Evolutionary conservation across 1,140 invertebrate genomes (phyloP), one percentile per base, ranked within the genome.

Genomic region (Eubasilissa regina): DNA sequence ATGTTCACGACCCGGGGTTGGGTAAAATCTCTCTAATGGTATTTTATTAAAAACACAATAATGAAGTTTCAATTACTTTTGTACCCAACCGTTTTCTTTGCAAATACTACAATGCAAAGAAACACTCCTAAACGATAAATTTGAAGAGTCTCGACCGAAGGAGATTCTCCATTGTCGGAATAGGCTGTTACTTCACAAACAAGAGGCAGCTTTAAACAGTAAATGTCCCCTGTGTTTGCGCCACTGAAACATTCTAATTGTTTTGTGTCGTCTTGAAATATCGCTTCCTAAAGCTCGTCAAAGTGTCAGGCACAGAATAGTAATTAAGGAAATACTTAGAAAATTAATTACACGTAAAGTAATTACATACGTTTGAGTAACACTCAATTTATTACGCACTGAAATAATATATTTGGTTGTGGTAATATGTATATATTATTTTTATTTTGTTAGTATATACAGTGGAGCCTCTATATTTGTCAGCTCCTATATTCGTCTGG

Each of bases 121-220:
- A 58, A 64, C 48, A 43, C 25, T 43, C 35, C 3, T 11, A 43
- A 12, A 64, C 13, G 35, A 64, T 64, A 64, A 64, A 64, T 43
- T n/a, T 43, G 60, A 13, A 25, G 25, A 25, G 60, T 64, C 60
- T 35, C 21, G 9, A 43, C 60, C 11, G 13, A 25, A 19, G 45
- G n/a, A 55, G 45, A 10, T 73, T 11, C 21, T 56, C n/a, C 53
- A 53, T 55, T 55, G 48, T 53, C 19, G n/a, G 70, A 55, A 55
- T 44, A 73, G 70, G 10, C 19, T 51, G 70, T 73, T 56, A 48
- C 43, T 73, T 73, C 48, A 73, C 70, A 53, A 43, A 35, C 62
- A 66, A 44, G 60, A 64, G n/a, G n/a, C 60, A 35, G 60, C 55
- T 64, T 43, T 13, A 51, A 15, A 51, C 11, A 13, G 9, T 51